A percentile compares a stretch with the other conserved stretches of the same genome.
Conservation (phyloP, 2,113 vertebrate genomes). For the Antechinus flavipes region DNA sequence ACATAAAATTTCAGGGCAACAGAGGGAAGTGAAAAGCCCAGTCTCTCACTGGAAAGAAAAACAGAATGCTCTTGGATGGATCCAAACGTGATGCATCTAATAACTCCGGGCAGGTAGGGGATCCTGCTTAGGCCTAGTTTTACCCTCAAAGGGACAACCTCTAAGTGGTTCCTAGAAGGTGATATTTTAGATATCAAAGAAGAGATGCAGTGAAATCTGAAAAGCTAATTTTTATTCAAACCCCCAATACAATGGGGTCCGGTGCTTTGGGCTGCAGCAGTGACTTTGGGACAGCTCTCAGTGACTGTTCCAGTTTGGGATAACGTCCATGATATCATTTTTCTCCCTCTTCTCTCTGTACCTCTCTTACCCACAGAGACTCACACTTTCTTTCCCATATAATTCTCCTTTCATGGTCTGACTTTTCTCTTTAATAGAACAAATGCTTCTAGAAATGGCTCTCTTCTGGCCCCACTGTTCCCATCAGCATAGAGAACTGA, state of each 20-base stretch:
- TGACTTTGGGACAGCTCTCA: neutral
- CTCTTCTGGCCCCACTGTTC: neutral
- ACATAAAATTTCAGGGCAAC: neutral
- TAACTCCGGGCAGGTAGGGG: neutral
- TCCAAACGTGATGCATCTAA: neutral
- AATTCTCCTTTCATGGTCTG: neutral
- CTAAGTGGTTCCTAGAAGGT: neutral
- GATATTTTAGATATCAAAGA: neutral
- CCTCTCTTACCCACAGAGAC: neutral
- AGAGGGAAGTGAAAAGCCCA: neutral
- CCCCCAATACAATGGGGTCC: neutral
- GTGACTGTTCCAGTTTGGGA: neutral
- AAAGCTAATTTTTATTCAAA: neutral
- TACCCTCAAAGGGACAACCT: neutral
- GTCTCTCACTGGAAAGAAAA: neutral
- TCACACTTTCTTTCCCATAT: constrained; percentile 12
- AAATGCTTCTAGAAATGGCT: constrained; percentile 7
- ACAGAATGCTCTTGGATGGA: neutral
- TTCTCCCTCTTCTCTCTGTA: neutral
- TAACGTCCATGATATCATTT: neutral
- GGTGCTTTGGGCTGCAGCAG: neutral
- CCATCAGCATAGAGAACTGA: neutral
- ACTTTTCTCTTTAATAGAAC: constrained; percentile 6
- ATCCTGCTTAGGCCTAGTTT: neutral
- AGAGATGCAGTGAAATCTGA: neutral